Evolutionary conservation across 1,140 invertebrate species (phyloP), one percentile per base, ranked within the genome.

Genomic region (Helicoverpa zea): DNA sequence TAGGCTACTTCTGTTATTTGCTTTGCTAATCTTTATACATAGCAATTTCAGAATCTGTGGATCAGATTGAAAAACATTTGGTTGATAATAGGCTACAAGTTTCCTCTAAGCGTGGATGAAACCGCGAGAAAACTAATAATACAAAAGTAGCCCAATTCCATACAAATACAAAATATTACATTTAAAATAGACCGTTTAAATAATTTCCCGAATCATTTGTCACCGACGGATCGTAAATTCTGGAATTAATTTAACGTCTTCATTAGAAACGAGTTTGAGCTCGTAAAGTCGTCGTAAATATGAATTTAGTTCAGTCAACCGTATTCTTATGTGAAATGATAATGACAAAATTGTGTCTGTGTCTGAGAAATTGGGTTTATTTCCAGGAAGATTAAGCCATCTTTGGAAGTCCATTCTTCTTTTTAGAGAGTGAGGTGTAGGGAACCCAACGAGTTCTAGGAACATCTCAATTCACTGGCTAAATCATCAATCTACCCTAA

Each of bases 191-290:
- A 29, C 18, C 16, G 18, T 61, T 23, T 30, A 61, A 61, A 61
- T 29, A 61, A 76, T 76, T 76, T 52, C 30, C 18, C 5, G 13
- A 14, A 12, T n/a, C 43, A 18, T 63, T 51, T 64, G 72, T 74
- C 72, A 74, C 54, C 30, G 4, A 35, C 23, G 23, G 23, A 61
- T 59, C 66, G 76, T 82, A 73, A 78, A 74, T 51, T 9, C n/a
- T 11, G 59, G n/a, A 82, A 75, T 82, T 82, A 79, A 79, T 79
- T 79, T 82, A 68, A 75, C 56, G 77, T 58, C 63, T 52, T 58
- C 66, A 77, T 77, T 70, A 77, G 54, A 61, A 68, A 54, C 81
- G 61, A 51, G 51, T 68, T 35, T 18, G 30, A 58, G 56, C 12
- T 52, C 58, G 74, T 76, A 76, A 76, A 76, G 52, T 47, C 5